Evolutionary conservation across 2,113 vertebrate species (phyloP).

Genomic region (Lontra canadensis): DNA sequence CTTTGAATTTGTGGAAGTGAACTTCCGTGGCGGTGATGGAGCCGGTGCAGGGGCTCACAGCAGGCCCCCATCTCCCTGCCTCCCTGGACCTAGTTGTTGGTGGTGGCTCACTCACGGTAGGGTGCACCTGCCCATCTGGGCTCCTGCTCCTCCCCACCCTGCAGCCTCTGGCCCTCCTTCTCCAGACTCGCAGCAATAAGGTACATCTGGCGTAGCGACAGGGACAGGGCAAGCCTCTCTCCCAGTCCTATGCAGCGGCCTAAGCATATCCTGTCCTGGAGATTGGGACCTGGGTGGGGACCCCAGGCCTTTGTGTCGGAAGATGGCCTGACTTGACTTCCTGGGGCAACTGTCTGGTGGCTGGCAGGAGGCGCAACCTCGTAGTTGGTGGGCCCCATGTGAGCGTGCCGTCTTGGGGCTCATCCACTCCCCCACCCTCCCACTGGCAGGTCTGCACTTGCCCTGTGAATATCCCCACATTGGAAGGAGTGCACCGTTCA

Average conservation of each 20-base stretch:
- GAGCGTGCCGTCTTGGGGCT: background rate
- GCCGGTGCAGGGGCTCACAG: background rate
- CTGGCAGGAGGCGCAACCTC: background rate
- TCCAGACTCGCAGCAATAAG: background rate
- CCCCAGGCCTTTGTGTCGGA: background rate
- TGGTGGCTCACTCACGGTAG: background rate
- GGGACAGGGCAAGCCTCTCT: background rate
- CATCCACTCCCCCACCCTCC: too few species aligned
- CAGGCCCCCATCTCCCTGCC: background rate
- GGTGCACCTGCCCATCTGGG: background rate
- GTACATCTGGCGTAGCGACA: rapidly evolving
- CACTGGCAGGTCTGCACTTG: background rate
- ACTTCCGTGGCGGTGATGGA: background rate
- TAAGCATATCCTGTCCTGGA: background rate
- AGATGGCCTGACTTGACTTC: background rate
- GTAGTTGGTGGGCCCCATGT: background rate
- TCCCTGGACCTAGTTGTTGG: background rate
- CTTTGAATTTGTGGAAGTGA: background rate
- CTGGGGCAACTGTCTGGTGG: background rate
- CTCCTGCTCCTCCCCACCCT: background rate
- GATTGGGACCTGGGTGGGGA: background rate
- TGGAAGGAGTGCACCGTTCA: background rate
- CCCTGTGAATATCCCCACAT: background rate
- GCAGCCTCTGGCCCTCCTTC: background rate
- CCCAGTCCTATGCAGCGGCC: background rate